These are phyloP conservation scores for Caenorhabditis sp. DNA, from an alignment of 2,888 invertebrate genomes.

Conservation along the genomic window DNA sequence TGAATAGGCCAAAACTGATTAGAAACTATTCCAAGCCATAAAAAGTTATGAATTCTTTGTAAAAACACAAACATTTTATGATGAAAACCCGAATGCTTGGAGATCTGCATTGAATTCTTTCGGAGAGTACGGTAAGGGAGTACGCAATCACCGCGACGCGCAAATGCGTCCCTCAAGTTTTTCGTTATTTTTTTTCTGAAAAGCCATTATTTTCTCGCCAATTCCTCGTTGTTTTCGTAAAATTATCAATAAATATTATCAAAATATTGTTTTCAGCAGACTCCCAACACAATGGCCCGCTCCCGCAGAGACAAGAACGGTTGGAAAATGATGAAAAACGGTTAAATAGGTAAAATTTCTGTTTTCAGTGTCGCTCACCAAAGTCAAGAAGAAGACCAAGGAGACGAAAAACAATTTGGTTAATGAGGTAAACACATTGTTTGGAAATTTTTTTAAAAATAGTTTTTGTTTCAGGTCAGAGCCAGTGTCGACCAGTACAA, in stretches of 20 bases:
- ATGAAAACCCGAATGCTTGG: too few species aligned
- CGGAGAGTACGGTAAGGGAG: background rate
- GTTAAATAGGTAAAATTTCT: background rate
- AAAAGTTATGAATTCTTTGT: too few species aligned
- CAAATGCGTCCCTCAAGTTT: background rate
- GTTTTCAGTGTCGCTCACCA: slow-evolving; percentile 90
- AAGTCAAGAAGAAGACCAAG: slow-evolving; percentile 94
- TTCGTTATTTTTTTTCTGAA: slow-evolving; percentile 2
- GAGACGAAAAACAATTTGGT: slow-evolving; percentile 92
- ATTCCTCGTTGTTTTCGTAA: background rate
- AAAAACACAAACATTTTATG: too few species aligned
- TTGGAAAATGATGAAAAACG: background rate
- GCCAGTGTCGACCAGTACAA: slow-evolving; percentile 90
- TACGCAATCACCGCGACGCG: slow-evolving; percentile 38
- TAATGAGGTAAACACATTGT: slow-evolving; percentile 86
- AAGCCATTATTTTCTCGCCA: background rate
- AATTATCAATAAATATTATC: background rate
- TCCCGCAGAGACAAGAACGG: slow-evolving; percentile 65
- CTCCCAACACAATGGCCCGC: slow-evolving; percentile 54
- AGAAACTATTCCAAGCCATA: slow-evolving; percentile 12
- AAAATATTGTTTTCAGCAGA: slow-evolving; percentile 22
- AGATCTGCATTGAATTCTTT: background rate
- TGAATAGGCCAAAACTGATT: slow-evolving; percentile 27
- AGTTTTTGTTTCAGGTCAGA: slow-evolving; percentile 85
- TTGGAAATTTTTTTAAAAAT: background rate